phyloP scores from a whole-genome alignment of 2,888 invertebrate genomes.

The Calameuta filiformis region DNA sequence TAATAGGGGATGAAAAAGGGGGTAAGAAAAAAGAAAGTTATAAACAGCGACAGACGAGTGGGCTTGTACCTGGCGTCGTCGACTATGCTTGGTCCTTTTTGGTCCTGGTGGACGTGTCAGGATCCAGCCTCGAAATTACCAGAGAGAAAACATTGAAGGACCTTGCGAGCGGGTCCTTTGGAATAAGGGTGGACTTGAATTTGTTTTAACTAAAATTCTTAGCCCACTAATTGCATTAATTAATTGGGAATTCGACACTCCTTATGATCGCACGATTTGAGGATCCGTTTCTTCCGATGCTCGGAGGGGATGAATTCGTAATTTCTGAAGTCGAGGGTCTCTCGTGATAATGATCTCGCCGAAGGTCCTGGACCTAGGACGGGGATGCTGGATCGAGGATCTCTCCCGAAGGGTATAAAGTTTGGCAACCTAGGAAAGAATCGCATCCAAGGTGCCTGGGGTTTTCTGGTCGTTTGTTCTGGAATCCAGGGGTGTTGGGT shows the following conservation, averaged over 20 bases:
- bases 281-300: slow-evolving; percentile 11
- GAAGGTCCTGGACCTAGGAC: not conserved
- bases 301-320: slow-evolving; percentile 20
- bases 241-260: slow-evolving; percentile 30
- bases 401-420: not conserved
- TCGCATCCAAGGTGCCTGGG: not conserved
- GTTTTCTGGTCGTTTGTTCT: not conserved
- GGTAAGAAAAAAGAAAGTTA: not conserved
- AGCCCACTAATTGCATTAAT: slow-evolving; percentile 44
- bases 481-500: not conserved
- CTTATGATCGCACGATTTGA: slow-evolving; percentile 4
- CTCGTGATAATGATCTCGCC: not conserved
- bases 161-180: not conserved
- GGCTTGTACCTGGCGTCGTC: too few species aligned
- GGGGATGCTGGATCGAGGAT: not conserved
- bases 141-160: too few species aligned
- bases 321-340: slow-evolving; percentile 11
- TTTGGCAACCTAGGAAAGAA: not conserved
- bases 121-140: too few species aligned
- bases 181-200: slow-evolving; percentile 16
- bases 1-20: not conserved
- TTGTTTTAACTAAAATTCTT: slow-evolving; percentile 32
- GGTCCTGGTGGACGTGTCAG: too few species aligned
- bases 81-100: too few species aligned
- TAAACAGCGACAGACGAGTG: not conserved